Conservation (phyloP, 2,888 invertebrate species). For the Augiades crinisus region DNA sequence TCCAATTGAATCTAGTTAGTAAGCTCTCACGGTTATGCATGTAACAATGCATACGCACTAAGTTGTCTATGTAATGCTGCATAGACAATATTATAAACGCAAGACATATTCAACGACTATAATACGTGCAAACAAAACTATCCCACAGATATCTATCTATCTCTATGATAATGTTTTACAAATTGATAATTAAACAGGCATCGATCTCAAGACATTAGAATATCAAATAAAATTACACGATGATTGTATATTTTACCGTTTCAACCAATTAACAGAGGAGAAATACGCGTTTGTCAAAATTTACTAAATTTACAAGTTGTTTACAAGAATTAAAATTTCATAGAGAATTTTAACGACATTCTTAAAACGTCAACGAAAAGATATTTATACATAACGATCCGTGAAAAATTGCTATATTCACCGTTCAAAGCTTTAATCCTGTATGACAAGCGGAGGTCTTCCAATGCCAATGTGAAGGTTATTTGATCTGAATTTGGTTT, state of each 20-base stretch:
- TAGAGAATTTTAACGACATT: neutral
- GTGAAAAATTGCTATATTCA: neutral
- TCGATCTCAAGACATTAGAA: too few species aligned
- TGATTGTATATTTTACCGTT: too few species aligned
- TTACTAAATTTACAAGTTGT: neutral
- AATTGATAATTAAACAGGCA: too few species aligned
- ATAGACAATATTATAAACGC: too few species aligned
- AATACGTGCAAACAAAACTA: too few species aligned
- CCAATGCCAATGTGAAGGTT: constrained; percentile 9
- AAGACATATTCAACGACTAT: too few species aligned
- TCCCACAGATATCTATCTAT: too few species aligned
- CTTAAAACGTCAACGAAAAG: neutral
- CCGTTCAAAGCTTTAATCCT: neutral
- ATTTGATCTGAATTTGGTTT: neutral
- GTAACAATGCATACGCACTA: neutral
- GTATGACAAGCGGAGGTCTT: neutral
- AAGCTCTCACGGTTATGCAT: neutral
- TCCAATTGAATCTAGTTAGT: neutral
- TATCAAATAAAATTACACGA: too few species aligned
- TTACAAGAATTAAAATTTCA: neutral
- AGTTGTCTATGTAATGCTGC: too few species aligned
- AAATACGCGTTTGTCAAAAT: too few species aligned
- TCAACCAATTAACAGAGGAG: too few species aligned
- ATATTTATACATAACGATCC: neutral
- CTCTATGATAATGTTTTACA: too few species aligned